A percentile compares a stretch with the other conserved stretches of the same genome.
Conservation (phyloP, 2,888 invertebrate species). For the Torymus auratus region DNA sequence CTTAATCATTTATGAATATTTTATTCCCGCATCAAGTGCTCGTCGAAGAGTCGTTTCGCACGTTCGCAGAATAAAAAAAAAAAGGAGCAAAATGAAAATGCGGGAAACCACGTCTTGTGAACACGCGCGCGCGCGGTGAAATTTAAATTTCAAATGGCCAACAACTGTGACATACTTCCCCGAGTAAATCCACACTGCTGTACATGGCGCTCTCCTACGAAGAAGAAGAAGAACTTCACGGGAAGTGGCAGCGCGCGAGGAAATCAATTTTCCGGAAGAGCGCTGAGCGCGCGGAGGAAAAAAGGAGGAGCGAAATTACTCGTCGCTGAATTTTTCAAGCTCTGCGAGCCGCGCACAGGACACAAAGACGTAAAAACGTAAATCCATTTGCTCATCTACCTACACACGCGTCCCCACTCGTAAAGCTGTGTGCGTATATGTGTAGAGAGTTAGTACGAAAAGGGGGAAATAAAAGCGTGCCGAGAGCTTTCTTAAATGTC, state of each 20-base stretch:
- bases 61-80: too few species aligned
- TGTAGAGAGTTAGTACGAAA: background rate
- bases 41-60: too few species aligned
- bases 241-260: background rate
- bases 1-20: too few species aligned
- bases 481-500: conserved; percentile 33
- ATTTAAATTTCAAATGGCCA: conserved; percentile 26
- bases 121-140: background rate
- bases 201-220: conserved; percentile 2
- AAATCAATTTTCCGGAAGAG: conserved; percentile 37
- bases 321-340: conserved; percentile 39
- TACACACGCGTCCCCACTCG: background rate
- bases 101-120: background rate
- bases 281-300: background rate
- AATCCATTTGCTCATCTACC: conserved; percentile 48
- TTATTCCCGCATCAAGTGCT: too few species aligned
- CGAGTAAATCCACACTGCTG: background rate
- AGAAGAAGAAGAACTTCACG: background rate
- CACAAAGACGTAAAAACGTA: conserved; percentile 38
- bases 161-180: conserved; percentile 15
- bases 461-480: background rate
- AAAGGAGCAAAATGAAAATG: background rate
- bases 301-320: conserved; percentile 21
- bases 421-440: background rate
- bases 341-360: background rate